phyloP scores from a whole-genome alignment of 2,888 invertebrate species.

The Drosophila mimica region DNA sequence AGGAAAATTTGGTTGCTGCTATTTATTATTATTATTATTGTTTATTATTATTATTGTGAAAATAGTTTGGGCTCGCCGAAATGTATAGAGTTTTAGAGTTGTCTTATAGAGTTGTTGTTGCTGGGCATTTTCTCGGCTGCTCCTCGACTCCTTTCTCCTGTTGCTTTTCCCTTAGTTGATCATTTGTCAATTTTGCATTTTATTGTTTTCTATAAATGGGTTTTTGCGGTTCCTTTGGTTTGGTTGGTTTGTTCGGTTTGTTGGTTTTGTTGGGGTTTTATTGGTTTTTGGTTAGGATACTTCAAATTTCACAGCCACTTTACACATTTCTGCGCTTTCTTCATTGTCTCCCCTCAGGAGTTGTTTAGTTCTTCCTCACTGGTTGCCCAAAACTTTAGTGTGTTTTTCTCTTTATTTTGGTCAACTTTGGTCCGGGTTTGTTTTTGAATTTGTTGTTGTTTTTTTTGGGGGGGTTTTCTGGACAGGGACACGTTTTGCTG shows the following conservation, averaged over 20 bases:
- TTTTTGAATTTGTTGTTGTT: conserved; percentile 17
- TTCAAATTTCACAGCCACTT: conserved; percentile 77
- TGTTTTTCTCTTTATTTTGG: conserved; percentile 46
- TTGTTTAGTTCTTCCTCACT: conserved; percentile 42
- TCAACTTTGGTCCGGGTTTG: conserved; percentile 61
- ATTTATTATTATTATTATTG: conserved; percentile 51
- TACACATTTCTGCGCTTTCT: conserved; percentile 70
- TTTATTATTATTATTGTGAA: conserved; percentile 63
- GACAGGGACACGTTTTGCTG: conserved; percentile 66
- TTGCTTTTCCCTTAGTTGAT: conserved; percentile 32
- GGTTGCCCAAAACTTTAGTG: conserved; percentile 26
- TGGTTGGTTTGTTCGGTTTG: conserved; percentile 21
- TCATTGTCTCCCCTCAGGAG: conserved; percentile 39
- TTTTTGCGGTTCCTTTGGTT: conserved; percentile 35
- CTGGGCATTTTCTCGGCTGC: conserved; percentile 63
- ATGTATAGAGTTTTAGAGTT: conserved; percentile 60
- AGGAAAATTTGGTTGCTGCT: conserved; percentile 68
- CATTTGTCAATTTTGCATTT: conserved; percentile 55
- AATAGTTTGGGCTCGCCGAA: conserved; percentile 77
- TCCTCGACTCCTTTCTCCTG: conserved; percentile 12
- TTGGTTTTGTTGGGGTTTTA: conserved; percentile 23
- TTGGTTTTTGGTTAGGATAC: conserved; percentile 65
- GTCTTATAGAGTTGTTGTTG: conserved; percentile 53
- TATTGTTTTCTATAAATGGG: conserved; percentile 53
- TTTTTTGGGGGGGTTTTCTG: conserved; percentile 27